A percentile compares a stretch with the other conserved stretches of the same genome.
Evolutionary conservation across 2,797 vertebrate genomes (phyloP).

Genomic region (Gallinago solitaria): DNA sequence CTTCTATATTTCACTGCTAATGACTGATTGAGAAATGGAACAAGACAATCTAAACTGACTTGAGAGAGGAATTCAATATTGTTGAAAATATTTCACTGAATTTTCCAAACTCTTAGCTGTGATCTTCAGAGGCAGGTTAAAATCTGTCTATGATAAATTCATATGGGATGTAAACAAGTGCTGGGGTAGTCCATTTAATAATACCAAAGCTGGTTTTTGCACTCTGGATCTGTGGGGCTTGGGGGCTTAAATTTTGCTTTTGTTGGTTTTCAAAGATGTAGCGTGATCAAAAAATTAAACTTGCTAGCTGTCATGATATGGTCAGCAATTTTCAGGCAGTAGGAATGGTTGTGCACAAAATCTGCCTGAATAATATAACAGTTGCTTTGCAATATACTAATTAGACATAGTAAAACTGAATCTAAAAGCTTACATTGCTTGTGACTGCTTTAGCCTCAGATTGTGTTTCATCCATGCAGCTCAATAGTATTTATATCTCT

Average conservation of each 20-base stretch:
- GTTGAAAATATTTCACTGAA: background rate
- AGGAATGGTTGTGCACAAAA: background rate
- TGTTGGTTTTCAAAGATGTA: background rate
- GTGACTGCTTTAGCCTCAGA: background rate
- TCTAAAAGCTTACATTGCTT: background rate
- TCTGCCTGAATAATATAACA: background rate
- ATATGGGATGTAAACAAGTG: background rate
- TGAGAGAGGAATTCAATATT: background rate
- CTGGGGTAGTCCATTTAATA: background rate
- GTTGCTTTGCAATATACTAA: background rate
- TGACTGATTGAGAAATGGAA: background rate
- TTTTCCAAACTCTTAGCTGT: background rate
- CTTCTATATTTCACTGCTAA: background rate
- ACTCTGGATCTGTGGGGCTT: background rate
- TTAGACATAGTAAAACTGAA: background rate
- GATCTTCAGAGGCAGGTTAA: background rate
- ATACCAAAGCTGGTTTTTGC: background rate
- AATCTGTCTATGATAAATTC: background rate
- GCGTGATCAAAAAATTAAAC: background rate
- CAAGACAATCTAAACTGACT: background rate
- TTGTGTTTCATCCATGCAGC: background rate
- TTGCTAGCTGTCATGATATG: accelerated
- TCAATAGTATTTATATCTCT: background rate
- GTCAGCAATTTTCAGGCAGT: background rate
- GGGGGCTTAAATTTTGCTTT: background rate